These are phyloP conservation scores for Acanthococcus lagerstroemiae DNA, from an alignment of 2,888 invertebrate genomes.

Conservation along the genomic window DNA sequence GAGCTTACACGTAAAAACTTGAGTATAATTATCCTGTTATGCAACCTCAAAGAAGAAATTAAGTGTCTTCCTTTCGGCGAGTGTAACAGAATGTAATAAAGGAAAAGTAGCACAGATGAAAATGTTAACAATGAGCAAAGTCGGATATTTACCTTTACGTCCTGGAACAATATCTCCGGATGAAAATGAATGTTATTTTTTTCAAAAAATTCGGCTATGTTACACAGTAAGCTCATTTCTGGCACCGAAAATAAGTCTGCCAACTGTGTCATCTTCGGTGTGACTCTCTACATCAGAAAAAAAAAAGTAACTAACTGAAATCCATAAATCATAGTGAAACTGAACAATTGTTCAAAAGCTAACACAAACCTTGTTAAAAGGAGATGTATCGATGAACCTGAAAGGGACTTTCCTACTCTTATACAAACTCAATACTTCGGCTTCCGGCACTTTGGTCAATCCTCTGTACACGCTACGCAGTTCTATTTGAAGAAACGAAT, in stretches of 20 bases:
- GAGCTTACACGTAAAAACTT: no score
- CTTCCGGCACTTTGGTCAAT: slow-evolving; percentile 64
- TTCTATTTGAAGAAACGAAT: slow-evolving; percentile 94
- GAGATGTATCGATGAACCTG: slow-evolving; percentile 60
- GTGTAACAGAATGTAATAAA: no score
- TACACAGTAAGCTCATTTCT: slow-evolving; percentile 86
- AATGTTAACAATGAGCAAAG: neutral
- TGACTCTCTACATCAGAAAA: no score
- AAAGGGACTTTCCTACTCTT: slow-evolving; percentile 77
- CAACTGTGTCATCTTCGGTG: slow-evolving; percentile 78
- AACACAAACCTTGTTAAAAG: neutral
- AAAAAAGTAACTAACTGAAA: no score
- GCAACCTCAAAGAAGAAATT: no score
- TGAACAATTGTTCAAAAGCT: neutral
- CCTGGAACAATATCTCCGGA: slow-evolving; percentile 89
- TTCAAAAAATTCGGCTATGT: slow-evolving; percentile 87
- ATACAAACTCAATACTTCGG: slow-evolving; percentile 76
- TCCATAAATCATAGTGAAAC: neutral
- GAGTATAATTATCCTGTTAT: no score
- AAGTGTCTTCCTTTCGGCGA: no score
- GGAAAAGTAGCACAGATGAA: slow-evolving; percentile 7
- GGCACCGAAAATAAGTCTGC: slow-evolving; percentile 95
- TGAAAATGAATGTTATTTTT: slow-evolving; percentile 83
- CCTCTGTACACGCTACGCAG: slow-evolving; percentile 88
- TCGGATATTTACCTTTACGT: slow-evolving; percentile 64